phyloP scores from a whole-genome alignment of 2,797 vertebrate genomes.

The Petrocephalus sullivani region DNA sequence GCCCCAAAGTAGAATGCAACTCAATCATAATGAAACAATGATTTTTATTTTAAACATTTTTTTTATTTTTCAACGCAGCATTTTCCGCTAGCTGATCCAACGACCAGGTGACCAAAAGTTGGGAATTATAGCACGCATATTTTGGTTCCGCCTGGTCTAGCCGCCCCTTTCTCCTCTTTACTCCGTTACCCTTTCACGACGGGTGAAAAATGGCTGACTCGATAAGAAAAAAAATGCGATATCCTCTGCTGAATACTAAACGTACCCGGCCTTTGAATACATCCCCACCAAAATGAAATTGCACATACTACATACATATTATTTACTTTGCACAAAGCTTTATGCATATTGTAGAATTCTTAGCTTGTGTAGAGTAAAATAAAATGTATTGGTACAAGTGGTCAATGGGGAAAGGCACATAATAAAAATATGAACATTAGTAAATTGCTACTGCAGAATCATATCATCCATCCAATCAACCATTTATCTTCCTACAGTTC shows the following conservation, averaged over 20 bases:
- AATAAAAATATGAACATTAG: not conserved
- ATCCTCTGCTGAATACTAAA: conserved; percentile 1
- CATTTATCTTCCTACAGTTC: not conserved
- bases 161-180: not conserved
- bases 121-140: not conserved
- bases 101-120: not conserved
- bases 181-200: not conserved
- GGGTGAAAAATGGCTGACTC: not conserved
- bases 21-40: not conserved
- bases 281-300: not conserved
- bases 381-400: not conserved
- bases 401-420: not conserved
- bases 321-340: not conserved
- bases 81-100: not conserved
- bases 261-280: not conserved
- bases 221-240: conserved; percentile 1
- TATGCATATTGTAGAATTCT: not conserved
- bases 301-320: not conserved
- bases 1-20: not conserved
- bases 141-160: not conserved
- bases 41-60: not conserved
- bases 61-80: not conserved
- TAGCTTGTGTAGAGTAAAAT: not conserved
- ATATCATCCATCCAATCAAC: not conserved
- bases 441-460: not conserved